Conservation (phyloP, 2,113 vertebrate species). For the Plestiodon gilberti region DNA sequence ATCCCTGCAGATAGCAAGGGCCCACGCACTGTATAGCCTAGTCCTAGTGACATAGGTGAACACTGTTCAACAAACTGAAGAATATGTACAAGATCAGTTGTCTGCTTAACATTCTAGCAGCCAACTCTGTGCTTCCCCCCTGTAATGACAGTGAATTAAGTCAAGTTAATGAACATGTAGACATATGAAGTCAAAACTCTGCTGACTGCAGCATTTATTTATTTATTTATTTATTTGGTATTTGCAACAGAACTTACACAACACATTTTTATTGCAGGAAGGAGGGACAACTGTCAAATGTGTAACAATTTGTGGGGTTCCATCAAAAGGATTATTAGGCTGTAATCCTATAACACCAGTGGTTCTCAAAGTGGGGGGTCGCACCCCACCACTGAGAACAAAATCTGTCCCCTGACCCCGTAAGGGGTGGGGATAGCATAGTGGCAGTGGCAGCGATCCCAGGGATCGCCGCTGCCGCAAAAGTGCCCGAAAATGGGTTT, state of each 20-base stretch:
- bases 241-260: neutral
- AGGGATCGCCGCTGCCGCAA: too few relatives aligned
- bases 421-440: too few relatives aligned
- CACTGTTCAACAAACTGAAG: slow-evolving; percentile 41
- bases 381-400: neutral
- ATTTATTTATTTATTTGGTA: too few relatives aligned
- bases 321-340: neutral
- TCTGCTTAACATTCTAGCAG: slow-evolving; percentile 21
- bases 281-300: neutral
- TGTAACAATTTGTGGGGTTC: neutral
- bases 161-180: slow-evolving; percentile 27
- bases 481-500: too few relatives aligned
- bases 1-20: too few relatives aligned
- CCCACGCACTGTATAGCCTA: fast-evolving
- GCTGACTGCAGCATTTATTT: neutral
- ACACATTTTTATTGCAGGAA: neutral
- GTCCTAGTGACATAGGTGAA: fast-evolving
- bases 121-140: neutral
- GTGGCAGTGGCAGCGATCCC: too few relatives aligned
- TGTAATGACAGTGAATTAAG: slow-evolving; percentile 19
- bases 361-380: too few relatives aligned
- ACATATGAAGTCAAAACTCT: neutral
- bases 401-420: neutral
- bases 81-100: neutral
- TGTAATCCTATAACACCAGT: too few relatives aligned